Base-by-base conservation (phyloP, 2,888 invertebrate genomes). In the Lissocephala sabroskyi region DNA sequence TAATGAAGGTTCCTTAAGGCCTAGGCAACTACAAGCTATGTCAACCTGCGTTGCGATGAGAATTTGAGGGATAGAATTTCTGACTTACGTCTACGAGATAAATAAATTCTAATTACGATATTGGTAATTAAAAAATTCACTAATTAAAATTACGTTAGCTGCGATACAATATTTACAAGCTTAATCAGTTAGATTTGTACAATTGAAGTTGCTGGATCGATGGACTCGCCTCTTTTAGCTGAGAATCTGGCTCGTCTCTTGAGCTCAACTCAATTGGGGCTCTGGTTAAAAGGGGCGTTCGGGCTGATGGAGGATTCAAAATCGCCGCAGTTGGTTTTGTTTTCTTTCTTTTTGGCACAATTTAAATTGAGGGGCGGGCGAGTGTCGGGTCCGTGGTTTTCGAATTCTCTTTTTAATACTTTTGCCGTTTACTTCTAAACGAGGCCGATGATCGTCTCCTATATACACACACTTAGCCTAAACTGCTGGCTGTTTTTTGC, bases 251-350 rank as follows among this genome's bases (percentile, higher is more conserved):
- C 35, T 35, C 14, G 35, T 16, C 16, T 49, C n/a, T 65, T 68
- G 71, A 74, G 74, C 74, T 74, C 74, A 74, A 70, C 66, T 70
- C 70, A 70, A 74, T 54, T 56, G 10, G 26, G 30, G 36, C 28
- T 43, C 45, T 44, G 49, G 14, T 14, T 26, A 18, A 36, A 35
- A 41, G 29, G 41, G 32, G 41, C 30, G 45, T 71, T 66, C n/a
- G 70, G 7, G 23, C 3, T 23, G 23, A 23, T 40, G 35, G 17
- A n/a, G 11, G 17, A 11, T 13, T 13, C 3, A 9, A 7, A 35
- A 16, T 4, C 17, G 14, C 35, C 11, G 3, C 7, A 23, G 3
- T 13, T 32, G 3, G 3, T 13, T 32, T 6, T 35, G 9, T 35
- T 11, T 35, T 5, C 19, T 16, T 5, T 3, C n/a, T 16, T 33